phyloP scores from a whole-genome alignment of 2,888 invertebrate genomes.

The Zelleria hepariella region DNA sequence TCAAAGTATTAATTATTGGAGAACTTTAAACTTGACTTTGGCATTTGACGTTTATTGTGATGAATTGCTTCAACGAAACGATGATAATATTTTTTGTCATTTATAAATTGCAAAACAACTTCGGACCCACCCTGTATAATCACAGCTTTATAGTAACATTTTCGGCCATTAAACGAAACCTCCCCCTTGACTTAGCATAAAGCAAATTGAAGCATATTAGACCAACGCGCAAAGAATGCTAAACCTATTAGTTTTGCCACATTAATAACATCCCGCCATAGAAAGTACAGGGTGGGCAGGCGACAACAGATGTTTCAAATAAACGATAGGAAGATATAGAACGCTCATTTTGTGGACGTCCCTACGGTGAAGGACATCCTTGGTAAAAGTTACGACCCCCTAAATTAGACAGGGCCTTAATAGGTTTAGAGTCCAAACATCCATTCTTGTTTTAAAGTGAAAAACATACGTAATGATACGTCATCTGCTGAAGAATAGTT shows the following conservation, averaged over 20 bases:
- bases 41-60: neutral
- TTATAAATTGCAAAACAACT: too few species aligned
- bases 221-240: conserved; percentile 29
- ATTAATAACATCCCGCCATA: conserved; percentile 28
- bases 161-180: neutral
- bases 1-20: neutral
- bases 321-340: neutral
- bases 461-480: too few species aligned
- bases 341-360: too few species aligned
- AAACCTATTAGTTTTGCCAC: conserved; percentile 38
- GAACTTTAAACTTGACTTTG: neutral
- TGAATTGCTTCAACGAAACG: neutral
- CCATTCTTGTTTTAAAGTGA: too few species aligned
- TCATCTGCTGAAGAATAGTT: too few species aligned
- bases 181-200: conserved; percentile 12
- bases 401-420: too few species aligned
- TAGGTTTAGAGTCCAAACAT: too few species aligned
- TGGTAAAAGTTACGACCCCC: too few species aligned
- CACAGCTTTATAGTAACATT: neutral
- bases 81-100: too few species aligned
- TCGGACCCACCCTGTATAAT: neutral
- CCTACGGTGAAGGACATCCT: too few species aligned
- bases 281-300: conserved; percentile 14
- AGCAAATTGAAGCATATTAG: conserved; percentile 26
- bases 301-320: conserved; percentile 37